Percentiles rank a stretch among this genome's conserved stretches.
Conservation (phyloP, 2,113 vertebrate genomes). For the Apodemus speciosus region DNA sequence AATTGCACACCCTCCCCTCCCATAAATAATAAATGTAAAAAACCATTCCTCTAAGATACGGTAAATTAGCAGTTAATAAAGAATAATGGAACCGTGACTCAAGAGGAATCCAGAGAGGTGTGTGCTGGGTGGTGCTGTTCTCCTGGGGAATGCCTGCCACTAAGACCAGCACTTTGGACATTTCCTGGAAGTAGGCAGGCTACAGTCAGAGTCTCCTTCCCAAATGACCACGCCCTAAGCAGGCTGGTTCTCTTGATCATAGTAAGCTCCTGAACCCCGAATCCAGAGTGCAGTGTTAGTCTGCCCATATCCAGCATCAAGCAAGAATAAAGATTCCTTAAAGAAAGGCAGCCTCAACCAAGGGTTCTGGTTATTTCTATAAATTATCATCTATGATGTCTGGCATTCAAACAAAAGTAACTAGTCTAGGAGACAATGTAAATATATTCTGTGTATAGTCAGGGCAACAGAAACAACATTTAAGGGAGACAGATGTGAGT, state of each 20-base stretch:
- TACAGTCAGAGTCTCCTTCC: neutral
- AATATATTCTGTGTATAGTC: neutral
- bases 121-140: neutral
- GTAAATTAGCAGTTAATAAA: neutral
- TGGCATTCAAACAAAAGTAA: neutral
- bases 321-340: neutral
- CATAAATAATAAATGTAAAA: neutral
- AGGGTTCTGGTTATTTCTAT: neutral
- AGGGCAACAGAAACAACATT: neutral
- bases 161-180: neutral
- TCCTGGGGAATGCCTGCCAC: neutral
- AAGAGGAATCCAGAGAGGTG: neutral
- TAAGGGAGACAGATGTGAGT: neutral
- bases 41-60: neutral
- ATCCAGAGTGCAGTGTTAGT: neutral
- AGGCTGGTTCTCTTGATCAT: neutral
- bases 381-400: neutral
- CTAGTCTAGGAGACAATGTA: neutral
- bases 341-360: neutral
- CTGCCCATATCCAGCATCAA: neutral
- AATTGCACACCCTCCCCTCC: neutral
- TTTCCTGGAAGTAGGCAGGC: neutral
- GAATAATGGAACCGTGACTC: neutral
- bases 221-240: neutral
- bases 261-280: neutral